These are phyloP conservation scores for Agriopis leucophaearia DNA, from an alignment of 2,888 invertebrate genomes.

Conservation along the genomic window DNA sequence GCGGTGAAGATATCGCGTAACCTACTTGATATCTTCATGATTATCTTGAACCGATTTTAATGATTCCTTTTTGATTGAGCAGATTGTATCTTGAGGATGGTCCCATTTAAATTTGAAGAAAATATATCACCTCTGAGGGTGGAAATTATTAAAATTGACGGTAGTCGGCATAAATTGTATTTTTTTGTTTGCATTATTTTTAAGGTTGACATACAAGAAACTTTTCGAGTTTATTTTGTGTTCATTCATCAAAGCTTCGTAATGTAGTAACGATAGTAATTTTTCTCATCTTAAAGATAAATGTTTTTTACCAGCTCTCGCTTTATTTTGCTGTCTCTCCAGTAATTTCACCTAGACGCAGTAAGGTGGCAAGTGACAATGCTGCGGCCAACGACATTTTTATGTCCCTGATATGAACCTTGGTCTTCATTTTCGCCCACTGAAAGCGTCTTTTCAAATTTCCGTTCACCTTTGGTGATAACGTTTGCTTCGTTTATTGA, in stretches of 20 bases:
- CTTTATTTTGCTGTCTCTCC: constrained; percentile 46
- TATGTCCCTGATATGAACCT: constrained; percentile 62
- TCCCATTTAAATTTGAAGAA: too few relatives aligned
- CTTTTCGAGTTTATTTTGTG: too few relatives aligned
- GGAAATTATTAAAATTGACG: not conserved
- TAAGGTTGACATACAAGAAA: too few relatives aligned
- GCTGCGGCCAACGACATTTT: constrained; percentile 63
- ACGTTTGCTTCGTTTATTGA: constrained; percentile 55
- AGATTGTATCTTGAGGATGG: too few relatives aligned
- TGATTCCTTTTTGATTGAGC: too few relatives aligned
- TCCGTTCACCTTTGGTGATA: constrained; percentile 62
- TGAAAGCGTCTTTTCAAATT: constrained; percentile 68
- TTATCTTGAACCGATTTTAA: too few relatives aligned
- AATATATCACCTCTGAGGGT: too few relatives aligned
- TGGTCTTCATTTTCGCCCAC: constrained; percentile 56
- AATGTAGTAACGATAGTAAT: too few relatives aligned
- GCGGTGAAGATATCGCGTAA: too few relatives aligned
- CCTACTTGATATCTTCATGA: too few relatives aligned
- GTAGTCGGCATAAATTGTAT: not conserved
- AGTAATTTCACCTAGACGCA: constrained; percentile 42
- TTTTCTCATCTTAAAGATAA: not conserved
- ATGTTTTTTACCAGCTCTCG: not conserved
- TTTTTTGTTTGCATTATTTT: too few relatives aligned
- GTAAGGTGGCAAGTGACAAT: constrained; percentile 58
- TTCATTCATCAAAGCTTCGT: too few relatives aligned